Evolutionary conservation across 37 sponge, comb jelly and placozoan species (phyloP), one percentile per base, ranked within the genome.

Genomic region (Tethya wilhelma): DNA sequence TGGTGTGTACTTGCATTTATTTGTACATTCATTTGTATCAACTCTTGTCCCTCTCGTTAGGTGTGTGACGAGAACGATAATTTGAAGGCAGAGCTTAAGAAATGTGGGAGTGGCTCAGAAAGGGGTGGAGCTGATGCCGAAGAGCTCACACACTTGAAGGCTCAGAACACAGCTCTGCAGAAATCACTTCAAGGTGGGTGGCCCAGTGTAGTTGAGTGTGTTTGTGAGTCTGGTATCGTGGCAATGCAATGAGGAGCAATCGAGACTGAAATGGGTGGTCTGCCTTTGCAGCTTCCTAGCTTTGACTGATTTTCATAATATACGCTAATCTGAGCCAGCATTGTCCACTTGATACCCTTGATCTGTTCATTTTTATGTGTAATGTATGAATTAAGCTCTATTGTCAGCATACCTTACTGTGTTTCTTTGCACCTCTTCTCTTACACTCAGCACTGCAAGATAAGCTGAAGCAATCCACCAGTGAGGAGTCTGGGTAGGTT

Each of bases 151-250:
- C 59, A 73, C 30, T 63, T 91, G 55, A 34, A 74, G 44, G 91
- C 91, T 44, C 79, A 91, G 83, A 86, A 86, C 26, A 39, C 69
- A 42, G 91, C 79, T n/a, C 67, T 91, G 23, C 56, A 71, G 67
- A 91, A 86, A 53, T 73, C 84, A 44, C 36, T 91, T 43, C 83
- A 82, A 74, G 63, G 80, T 80, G 20, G 0, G 46, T 65, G 28
- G n/a, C n/a, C n/a, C n/a, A n/a, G n/a, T n/a, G n/a, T n/a, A n/a
- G n/a, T n/a, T n/a, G n/a, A n/a, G n/a, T n/a, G n/a, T n/a, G n/a
- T n/a, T n/a, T n/a, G n/a, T n/a, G n/a, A n/a, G n/a, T n/a, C n/a
- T n/a, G n/a, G n/a, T n/a, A n/a, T n/a, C n/a, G n/a, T n/a, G n/a
- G n/a, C n/a, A n/a, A n/a, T n/a, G n/a, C n/a, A n/a, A n/a, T n/a